These are phyloP conservation scores for Myripristis jacobus DNA, from an alignment of 2,797 vertebrate genomes.

Conservation along the genomic window DNA sequence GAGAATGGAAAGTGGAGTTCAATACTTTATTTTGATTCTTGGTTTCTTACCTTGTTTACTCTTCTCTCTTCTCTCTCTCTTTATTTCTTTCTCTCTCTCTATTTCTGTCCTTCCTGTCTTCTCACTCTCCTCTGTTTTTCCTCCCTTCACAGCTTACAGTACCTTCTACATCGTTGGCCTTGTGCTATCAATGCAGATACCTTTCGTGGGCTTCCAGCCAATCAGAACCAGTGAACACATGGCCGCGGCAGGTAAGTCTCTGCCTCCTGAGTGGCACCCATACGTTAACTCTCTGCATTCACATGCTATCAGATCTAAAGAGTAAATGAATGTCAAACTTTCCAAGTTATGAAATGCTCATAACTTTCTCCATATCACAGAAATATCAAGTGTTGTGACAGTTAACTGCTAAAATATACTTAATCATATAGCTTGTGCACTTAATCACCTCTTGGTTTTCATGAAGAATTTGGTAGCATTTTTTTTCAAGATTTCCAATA, in stretches of 20 bases:
- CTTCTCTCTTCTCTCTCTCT: background rate
- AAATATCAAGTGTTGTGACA: background rate
- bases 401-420: too few species aligned
- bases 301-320: too few species aligned
- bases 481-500: background rate
- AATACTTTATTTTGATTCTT: slow-evolving; percentile 33
- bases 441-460: too few species aligned
- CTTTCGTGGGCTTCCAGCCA: slow-evolving; percentile 98
- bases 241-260: slow-evolving; percentile 93
- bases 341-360: slow-evolving; percentile 15
- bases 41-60: slow-evolving; percentile 1
- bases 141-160: slow-evolving; percentile 90
- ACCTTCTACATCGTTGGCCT: slow-evolving; percentile 98
- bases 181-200: slow-evolving; percentile 98
- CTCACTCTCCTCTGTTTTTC: background rate
- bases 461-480: background rate
- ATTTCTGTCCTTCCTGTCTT: background rate
- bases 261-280: background rate
- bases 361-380: background rate
- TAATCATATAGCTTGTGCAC: too few species aligned
- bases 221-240: slow-evolving; percentile 99
- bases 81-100: background rate
- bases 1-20: background rate
- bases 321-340: too few species aligned
- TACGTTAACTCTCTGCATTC: background rate